Evolutionary conservation across 2,797 vertebrate genomes (phyloP), one percentile per base, ranked within the genome.

Genomic region (Epinephelus awoara): DNA sequence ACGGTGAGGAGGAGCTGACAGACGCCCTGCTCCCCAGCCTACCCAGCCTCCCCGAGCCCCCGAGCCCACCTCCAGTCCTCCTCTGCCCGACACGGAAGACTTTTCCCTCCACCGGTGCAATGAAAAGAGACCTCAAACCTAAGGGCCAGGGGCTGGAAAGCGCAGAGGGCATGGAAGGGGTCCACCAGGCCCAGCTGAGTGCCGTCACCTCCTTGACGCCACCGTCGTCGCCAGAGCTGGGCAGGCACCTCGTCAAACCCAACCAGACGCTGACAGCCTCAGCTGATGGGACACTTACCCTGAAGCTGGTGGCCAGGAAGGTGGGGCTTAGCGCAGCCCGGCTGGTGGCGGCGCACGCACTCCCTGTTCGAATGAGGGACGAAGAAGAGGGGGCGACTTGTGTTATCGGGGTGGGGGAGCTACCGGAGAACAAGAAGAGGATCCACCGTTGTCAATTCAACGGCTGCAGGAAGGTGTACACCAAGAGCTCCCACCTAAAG

Each of bases 401-500:
- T 4, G 68, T 82, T 40, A 79, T 86, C 0, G 92, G 90, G 2
- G 85, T 81, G 1, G 92, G 93, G 10, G 98, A 98, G 71, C 89
- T 96, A 3, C 96, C 97, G 0, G 98, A 99, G 93, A 99, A 98
- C 94, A 99, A 99, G 96, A 99, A 99, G 94, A 97, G 98, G 87
- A 97, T 99, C 89, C 98, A 99, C 89, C 98, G 98, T 61, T 99
- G 98, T 87, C 98, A 99, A 63, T 99, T 99, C 93, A 99, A 99
- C 50, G 98, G 98, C 87, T 99, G 98, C 94, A 96, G 98, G 90
- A 99, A 99, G 94, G 98, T 99, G 89, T 99, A 99, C 94, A 99
- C 98, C 94, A 99, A 99, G 96, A 99, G 98, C 93, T 99, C 98
- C 89, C 98, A 99, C 93, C 94, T 99, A 93, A 99, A 99, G 94